phyloP scores from a whole-genome alignment of 2,888 invertebrate genomes.

The Sinohyriopsis cumingii region DNA sequence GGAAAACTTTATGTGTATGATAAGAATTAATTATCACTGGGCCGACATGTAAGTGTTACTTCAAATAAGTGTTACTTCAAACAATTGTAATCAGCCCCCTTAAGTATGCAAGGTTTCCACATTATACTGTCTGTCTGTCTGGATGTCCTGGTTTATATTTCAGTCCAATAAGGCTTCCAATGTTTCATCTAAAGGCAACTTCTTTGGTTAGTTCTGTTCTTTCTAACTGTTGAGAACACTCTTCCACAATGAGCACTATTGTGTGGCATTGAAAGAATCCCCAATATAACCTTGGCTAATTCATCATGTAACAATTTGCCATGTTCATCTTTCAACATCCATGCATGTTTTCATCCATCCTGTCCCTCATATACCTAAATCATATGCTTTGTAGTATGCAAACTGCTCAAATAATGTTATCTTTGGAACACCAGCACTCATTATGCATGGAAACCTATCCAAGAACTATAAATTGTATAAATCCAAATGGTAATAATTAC shows the following conservation, averaged over 20 bases:
- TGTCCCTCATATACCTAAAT: slow-evolving; percentile 13
- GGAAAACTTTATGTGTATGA: too few relatives aligned
- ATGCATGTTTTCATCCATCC: slow-evolving; percentile 23
- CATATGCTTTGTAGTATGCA: slow-evolving; percentile 17
- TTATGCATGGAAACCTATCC: slow-evolving; percentile 19
- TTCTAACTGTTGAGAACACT: slow-evolving; percentile 34
- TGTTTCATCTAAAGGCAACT: slow-evolving; percentile 16
- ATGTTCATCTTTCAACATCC: slow-evolving; percentile 19
- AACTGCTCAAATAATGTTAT: slow-evolving; percentile 24
- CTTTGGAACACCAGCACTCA: slow-evolving; percentile 1
- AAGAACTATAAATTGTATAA: slow-evolving; percentile 1
- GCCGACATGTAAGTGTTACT: too few relatives aligned
- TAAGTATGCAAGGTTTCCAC: slow-evolving; percentile 1
- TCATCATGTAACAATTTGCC: slow-evolving; percentile 9
- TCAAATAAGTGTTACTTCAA: neutral
- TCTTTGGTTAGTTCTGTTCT: slow-evolving; percentile 37
- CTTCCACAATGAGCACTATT: slow-evolving; percentile 38
- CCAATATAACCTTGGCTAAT: slow-evolving; percentile 22
- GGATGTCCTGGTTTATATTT: slow-evolving; percentile 20
- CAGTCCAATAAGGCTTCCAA: slow-evolving; percentile 22
- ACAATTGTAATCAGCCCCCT: slow-evolving; percentile 7
- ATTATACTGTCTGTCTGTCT: neutral
- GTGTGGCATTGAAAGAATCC: slow-evolving; percentile 37
- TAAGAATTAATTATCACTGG: too few relatives aligned
- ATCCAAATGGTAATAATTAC: too few relatives aligned